Evolutionary conservation across 2,113 vertebrate genomes (phyloP).

Genomic region (Bos indicus): DNA sequence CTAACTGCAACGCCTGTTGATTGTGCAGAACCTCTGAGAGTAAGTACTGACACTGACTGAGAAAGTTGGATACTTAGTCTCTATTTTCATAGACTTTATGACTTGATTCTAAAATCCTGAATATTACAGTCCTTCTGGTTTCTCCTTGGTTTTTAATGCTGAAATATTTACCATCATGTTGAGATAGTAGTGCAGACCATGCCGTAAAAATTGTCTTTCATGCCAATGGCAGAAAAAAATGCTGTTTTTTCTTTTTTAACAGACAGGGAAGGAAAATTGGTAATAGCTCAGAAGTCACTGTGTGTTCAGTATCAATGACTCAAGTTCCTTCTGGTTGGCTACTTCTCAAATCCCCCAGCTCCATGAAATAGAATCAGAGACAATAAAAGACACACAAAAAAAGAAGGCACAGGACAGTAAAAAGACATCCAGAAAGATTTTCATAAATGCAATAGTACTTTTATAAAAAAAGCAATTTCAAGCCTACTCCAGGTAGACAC

Average conservation of each 20-base stretch:
- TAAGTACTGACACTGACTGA: not conserved
- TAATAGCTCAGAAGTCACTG: constrained; percentile 65
- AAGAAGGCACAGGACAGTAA: constrained; percentile 63
- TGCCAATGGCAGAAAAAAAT: constrained; percentile 72
- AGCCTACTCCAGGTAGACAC: constrained; percentile 76
- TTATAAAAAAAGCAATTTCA: constrained; percentile 63
- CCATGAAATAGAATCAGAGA: constrained; percentile 72
- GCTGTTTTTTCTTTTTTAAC: constrained; percentile 67
- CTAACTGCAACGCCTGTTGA: accelerated
- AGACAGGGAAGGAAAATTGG: constrained; percentile 64
- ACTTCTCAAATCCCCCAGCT: constrained; percentile 74
- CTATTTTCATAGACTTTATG: constrained; percentile 40
- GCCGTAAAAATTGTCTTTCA: constrained; percentile 79
- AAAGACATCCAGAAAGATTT: constrained; percentile 76
- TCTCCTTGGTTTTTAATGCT: constrained; percentile 55
- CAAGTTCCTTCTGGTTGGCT: constrained; percentile 65
- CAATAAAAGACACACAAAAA: constrained; percentile 66
- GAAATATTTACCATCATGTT: constrained; percentile 56
- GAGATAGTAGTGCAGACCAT: constrained; percentile 62
- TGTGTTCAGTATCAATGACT: constrained; percentile 63
- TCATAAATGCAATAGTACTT: constrained; percentile 76
- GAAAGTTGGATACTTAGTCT: not conserved
- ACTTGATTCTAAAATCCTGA: constrained; percentile 62
- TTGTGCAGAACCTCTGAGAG: not conserved
- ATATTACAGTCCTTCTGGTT: constrained; percentile 52